Evolutionary conservation across 1,140 invertebrate species (phyloP), one percentile per base, ranked within the genome.

Genomic region (Trinorchestia longiramus): DNA sequence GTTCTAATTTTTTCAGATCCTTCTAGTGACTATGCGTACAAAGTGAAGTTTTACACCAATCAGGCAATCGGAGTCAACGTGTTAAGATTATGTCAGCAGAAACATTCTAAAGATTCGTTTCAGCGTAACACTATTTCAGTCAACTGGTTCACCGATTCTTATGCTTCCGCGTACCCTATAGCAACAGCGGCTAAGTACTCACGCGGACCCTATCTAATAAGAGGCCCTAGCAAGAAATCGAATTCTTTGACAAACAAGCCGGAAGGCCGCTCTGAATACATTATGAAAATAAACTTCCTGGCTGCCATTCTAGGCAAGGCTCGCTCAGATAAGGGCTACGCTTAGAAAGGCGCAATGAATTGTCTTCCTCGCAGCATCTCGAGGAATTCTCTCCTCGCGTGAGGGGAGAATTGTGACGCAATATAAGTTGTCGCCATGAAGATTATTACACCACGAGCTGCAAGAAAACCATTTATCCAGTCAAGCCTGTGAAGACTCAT

Each of bases 251-350:
- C 88, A 91, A 43, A 91, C 41, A 91, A 43, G 88, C 41, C 15
- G 41, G 88, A 91, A 43, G 88, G 88, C 88, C 41, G 88, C 88
- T 28, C 41, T 91, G 88, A 91, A 91, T 91, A 91, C 88, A 91
- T 91, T 91, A 91, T 44, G 88, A 91, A 42, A 91, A 77, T 77
- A 77, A 77, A 77, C 62, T 77, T 77, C 62, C 62, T 77, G 62
- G 36, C 62, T 77, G 62, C 62, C 62, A 28, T 1, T 77, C 62
- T 36, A 77, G 28, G 28, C 15, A 77, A 36, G 62, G 62, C 62
- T 77, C 28, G 15, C 62, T 77, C 62, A 23, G 62, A 77, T 77
- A 77, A 77, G 62, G 62, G 28, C 62, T 36, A 36, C 1, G 62
- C 28, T 28, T 77, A 77, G 36, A 53, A 77, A 77, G 62, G 62